Evolutionary conservation across 1,140 invertebrate genomes (phyloP), one percentile per base, ranked within the genome.

Genomic region (Eurosta solidaginis): DNA sequence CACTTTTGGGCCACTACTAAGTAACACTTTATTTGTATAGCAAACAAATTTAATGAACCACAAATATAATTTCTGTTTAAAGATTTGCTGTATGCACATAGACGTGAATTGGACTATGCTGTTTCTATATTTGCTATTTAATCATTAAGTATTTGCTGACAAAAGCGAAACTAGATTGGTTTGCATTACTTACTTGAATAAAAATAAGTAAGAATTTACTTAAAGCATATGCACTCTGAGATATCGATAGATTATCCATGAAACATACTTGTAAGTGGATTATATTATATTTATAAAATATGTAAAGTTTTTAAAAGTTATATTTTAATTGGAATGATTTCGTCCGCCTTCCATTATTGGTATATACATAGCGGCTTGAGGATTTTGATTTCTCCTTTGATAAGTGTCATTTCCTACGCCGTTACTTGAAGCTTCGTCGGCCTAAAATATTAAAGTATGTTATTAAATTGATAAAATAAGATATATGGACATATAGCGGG

Each of bases 211-310:
- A 68, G 27, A 68, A 12, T 22, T 68, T 40, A 68, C 59, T 68
- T 68, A 68, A 68, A 68, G 33, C 33, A 68, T 10, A 68, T 68
- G 33, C 59, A 68, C 54, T 17, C 54, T 59, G 54, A 59, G 54
- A 29, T 40, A 68, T 68, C 59, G 29, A 68, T 68, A 68, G n/a
- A 68, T 14, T 42, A 40, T 68, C 59, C 40, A 40, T 68, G 59
- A 68, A 68, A 68, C 59, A 68, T 68, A 74, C 45, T 74, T 47
- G 73, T 74, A 45, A 29, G 44, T 74, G 40, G 22, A 74, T 74
- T 74, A 45, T 74, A 74, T 74, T 74, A 74, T 68, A 40, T 68
- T 68, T 68, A 68, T 68, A 33, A 74, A 74, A 74, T 74, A 74
- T 74, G 73, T 27, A 74, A 74, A 74, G 73, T 47, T 45, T 74